Conservation (phyloP, 2,888 invertebrate species). For the Stenodema calcarata region DNA sequence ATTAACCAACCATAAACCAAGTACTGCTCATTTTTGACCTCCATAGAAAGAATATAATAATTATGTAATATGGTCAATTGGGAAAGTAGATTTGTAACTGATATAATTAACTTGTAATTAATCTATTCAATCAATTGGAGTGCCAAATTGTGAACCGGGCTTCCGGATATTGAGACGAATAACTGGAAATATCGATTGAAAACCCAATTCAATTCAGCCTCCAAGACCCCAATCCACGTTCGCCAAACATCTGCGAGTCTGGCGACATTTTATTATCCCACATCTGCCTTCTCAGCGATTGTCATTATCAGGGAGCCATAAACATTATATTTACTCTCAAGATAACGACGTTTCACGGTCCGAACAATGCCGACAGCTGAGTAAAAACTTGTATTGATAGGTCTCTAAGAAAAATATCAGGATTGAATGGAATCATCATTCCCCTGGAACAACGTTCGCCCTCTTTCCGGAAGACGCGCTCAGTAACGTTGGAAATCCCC, state of each 20-base stretch:
- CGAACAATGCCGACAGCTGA: not conserved
- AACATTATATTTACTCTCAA: not conserved
- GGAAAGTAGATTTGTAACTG: too few relatives aligned
- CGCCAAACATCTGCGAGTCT: not conserved
- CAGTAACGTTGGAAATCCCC: not conserved
- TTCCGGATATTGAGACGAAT: not conserved
- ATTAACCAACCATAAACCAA: too few relatives aligned
- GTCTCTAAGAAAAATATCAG: not conserved
- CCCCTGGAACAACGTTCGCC: not conserved
- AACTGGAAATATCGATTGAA: not conserved
- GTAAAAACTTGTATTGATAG: not conserved
- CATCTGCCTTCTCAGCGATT: not conserved
- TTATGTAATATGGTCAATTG: too few relatives aligned
- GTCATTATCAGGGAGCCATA: not conserved
- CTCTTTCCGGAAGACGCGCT: not conserved
- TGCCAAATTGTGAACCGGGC: not conserved
- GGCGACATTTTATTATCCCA: not conserved
- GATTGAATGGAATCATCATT: not conserved
- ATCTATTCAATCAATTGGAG: not conserved
- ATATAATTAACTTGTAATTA: too few relatives aligned
- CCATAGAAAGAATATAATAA: too few relatives aligned
- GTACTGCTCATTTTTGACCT: too few relatives aligned
- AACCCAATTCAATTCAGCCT: not conserved
- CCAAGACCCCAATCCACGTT: not conserved
- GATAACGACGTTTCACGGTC: not conserved